A percentile compares a stretch with the other conserved stretches of the same genome.
Conservation (phyloP, 2,888 invertebrate species). For the Lasioglossum vierecki region DNA sequence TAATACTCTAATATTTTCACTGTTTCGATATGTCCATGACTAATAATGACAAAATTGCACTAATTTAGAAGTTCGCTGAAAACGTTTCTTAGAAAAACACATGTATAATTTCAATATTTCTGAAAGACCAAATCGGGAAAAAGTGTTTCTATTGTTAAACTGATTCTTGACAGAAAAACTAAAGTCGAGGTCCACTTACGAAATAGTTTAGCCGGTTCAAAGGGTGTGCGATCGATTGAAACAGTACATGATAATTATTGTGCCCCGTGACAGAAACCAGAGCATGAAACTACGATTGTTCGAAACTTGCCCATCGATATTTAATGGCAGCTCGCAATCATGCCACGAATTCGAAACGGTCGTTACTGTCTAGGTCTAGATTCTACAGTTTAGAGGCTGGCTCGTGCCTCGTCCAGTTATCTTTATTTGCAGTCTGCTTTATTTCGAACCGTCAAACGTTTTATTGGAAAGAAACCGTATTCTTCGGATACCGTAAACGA, state of each 20-base stretch:
- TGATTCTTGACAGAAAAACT: background rate
- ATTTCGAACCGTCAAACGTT: constrained; percentile 35
- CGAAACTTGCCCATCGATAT: constrained; percentile 12
- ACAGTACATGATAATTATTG: background rate
- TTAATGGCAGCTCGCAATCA: background rate
- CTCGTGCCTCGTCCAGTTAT: constrained; percentile 32
- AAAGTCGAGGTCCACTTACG: background rate
- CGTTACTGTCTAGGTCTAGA: constrained; percentile 10
- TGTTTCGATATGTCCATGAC: too few relatives aligned
- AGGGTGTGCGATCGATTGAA: background rate
- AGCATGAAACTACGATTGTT: constrained; percentile 21
- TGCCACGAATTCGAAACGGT: constrained; percentile 44
- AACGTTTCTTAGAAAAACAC: too few relatives aligned
- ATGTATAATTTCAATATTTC: too few relatives aligned
- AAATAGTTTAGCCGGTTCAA: background rate
- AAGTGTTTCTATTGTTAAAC: too few relatives aligned
- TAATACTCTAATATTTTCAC: too few relatives aligned
- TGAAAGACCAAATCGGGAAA: too few relatives aligned
- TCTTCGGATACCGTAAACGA: constrained; percentile 29
- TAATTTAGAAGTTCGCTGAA: too few relatives aligned
- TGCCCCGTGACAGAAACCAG: constrained; percentile 20
- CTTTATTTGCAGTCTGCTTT: constrained; percentile 31
- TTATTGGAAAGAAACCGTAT: background rate
- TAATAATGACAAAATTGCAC: too few relatives aligned
- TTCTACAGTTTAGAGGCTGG: background rate